phyloP scores from a whole-genome alignment of 2,888 invertebrate genomes.

The Apodemia duryi region DNA sequence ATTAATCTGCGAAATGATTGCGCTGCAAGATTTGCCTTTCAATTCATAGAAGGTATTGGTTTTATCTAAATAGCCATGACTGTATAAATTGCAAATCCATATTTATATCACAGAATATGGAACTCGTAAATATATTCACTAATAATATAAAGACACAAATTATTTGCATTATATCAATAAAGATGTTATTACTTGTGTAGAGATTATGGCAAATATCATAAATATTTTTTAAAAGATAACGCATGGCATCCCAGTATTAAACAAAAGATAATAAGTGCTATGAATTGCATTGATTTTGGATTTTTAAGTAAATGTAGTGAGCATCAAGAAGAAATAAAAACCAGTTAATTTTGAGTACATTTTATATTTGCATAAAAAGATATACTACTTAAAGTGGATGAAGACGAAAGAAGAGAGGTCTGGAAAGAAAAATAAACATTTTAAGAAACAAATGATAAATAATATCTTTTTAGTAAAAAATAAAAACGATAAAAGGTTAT shows the following conservation, averaged over 20 bases:
- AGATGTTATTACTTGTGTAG: constrained; percentile 1
- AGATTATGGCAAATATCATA: constrained; percentile 4
- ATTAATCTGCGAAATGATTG: too few species aligned
- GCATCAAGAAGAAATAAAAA: not conserved
- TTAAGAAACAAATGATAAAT: constrained; percentile 18
- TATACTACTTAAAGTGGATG: constrained; percentile 15
- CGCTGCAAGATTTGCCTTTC: too few species aligned
- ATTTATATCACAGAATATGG: constrained; percentile 12
- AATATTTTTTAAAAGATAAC: constrained; percentile 17
- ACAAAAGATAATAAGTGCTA: not conserved
- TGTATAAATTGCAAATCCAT: constrained; percentile 12
- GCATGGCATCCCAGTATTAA: not conserved
- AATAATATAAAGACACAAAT: constrained; percentile 1
- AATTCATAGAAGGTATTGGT: too few species aligned
- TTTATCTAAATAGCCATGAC: not conserved
- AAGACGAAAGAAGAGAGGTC: constrained; percentile 17
- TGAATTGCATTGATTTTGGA: not conserved
- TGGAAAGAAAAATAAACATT: constrained; percentile 15
- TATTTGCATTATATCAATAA: constrained; percentile 5
- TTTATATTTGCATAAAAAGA: constrained; percentile 20
- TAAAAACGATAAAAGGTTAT: too few species aligned
- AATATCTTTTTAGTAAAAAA: too few species aligned
- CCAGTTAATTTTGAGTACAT: not conserved
- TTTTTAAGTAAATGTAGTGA: constrained; percentile 10
- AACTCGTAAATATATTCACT: constrained; percentile 18